A percentile compares a stretch with the other conserved stretches of the same genome.
Evolutionary conservation across 2,113 vertebrate species (phyloP).

Genomic region (Azemiops feae): DNA sequence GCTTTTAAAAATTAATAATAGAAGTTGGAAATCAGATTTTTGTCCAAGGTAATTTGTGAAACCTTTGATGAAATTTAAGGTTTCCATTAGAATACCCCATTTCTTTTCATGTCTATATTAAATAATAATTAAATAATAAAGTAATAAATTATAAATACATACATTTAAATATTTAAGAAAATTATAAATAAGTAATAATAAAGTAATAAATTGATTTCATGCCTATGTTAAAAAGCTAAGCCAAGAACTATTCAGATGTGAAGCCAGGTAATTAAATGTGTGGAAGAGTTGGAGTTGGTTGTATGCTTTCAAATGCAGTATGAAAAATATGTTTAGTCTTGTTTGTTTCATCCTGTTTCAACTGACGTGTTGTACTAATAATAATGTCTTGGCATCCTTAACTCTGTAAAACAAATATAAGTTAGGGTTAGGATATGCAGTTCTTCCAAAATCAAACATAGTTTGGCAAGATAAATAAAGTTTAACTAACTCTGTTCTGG

Average conservation of each 20-base stretch:
- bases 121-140: neutral
- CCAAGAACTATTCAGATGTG: constrained; percentile 44
- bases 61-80: neutral
- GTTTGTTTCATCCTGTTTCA: constrained; percentile 57
- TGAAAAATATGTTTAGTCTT: neutral
- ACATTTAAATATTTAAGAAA: neutral
- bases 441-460: constrained; percentile 36
- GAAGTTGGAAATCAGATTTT: neutral
- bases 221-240: neutral
- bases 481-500: constrained; percentile 55
- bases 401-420: constrained; percentile 57
- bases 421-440: constrained; percentile 34
- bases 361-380: constrained; percentile 50
- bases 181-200: neutral
- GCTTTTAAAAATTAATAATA: neutral
- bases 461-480: constrained; percentile 50
- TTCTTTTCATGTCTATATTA: neutral
- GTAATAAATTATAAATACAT: neutral
- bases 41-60: neutral
- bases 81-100: neutral
- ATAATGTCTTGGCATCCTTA: constrained; percentile 60
- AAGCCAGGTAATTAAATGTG: constrained; percentile 49
- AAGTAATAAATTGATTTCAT: neutral
- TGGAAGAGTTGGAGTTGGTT: neutral
- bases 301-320: neutral